Conservation (phyloP, 2,113 vertebrate species). For the Tamias sibiricus region DNA sequence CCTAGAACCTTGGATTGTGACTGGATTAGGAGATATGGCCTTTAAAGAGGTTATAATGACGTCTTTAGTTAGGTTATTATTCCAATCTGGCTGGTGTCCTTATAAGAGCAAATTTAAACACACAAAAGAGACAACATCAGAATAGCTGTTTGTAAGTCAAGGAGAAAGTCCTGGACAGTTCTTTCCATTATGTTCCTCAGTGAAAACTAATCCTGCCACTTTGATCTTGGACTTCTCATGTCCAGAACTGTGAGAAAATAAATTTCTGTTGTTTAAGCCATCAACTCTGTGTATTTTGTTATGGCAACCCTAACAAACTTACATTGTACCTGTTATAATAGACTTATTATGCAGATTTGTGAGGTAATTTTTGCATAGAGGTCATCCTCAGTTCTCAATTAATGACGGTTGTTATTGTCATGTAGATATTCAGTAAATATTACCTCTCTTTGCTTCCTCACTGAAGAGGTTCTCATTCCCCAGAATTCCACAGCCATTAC, state of each 20-base stretch:
- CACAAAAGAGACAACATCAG: neutral
- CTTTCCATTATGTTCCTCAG: neutral
- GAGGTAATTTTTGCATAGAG: neutral
- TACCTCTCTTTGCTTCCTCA: neutral
- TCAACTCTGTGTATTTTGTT: neutral
- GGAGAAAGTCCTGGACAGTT: neutral
- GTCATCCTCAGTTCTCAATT: neutral
- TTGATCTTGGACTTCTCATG: neutral
- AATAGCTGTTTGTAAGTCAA: neutral
- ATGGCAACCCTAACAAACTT: neutral
- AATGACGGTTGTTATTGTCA: neutral
- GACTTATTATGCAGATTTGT: neutral
- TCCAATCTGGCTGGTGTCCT: neutral
- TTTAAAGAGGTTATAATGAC: neutral
- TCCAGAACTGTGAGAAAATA: conserved; percentile 19
- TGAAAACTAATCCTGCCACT: neutral
- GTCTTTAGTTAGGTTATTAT: neutral
- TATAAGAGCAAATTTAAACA: neutral
- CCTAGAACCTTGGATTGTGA: neutral
- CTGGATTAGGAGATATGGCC: neutral
- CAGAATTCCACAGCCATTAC: neutral
- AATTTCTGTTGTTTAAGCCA: neutral
- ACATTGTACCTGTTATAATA: neutral
- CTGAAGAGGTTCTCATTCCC: neutral
- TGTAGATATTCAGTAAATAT: neutral